Evolutionary conservation across 2,113 vertebrate genomes (phyloP).

Genomic region (Pomatostomus ruficeps): DNA sequence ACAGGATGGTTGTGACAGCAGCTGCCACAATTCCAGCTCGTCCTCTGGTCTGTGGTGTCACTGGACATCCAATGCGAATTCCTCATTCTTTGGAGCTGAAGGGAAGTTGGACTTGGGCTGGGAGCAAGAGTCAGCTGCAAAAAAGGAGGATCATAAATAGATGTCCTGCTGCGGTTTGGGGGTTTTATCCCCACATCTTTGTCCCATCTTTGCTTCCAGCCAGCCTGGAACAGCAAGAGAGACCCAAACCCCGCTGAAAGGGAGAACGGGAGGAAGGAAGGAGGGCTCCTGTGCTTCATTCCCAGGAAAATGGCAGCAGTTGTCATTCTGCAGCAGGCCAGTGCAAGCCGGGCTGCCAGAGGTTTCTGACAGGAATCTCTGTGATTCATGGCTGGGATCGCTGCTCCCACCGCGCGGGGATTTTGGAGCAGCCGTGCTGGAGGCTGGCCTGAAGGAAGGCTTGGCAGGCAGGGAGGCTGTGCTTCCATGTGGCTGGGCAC

Average conservation of each 20-base stretch:
- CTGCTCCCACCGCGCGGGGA: not conserved
- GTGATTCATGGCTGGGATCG: not conserved
- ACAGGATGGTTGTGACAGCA: not conserved
- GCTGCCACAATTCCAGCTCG: not conserved
- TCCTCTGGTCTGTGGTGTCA: not conserved
- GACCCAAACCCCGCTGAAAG: not conserved
- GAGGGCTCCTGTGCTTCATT: not conserved
- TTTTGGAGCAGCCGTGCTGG: not conserved
- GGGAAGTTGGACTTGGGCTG: not conserved
- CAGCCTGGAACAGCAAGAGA: not conserved
- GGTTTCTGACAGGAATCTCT: not conserved
- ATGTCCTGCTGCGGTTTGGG: not conserved
- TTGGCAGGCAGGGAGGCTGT: not conserved
- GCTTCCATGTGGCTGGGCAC: not conserved
- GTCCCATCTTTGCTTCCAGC: not conserved
- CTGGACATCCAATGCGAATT: accelerated
- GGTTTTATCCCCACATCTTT: not conserved
- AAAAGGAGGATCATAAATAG: not conserved
- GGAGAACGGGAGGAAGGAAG: not conserved
- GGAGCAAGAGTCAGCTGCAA: not conserved
- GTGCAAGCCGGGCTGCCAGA: not conserved
- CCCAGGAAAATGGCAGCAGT: not conserved
- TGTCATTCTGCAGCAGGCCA: not conserved
- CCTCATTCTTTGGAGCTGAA: not conserved
- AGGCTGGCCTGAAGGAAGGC: not conserved